phyloP scores from a whole-genome alignment of 1,140 invertebrate species.

The Bicyclus anynana region DNA sequence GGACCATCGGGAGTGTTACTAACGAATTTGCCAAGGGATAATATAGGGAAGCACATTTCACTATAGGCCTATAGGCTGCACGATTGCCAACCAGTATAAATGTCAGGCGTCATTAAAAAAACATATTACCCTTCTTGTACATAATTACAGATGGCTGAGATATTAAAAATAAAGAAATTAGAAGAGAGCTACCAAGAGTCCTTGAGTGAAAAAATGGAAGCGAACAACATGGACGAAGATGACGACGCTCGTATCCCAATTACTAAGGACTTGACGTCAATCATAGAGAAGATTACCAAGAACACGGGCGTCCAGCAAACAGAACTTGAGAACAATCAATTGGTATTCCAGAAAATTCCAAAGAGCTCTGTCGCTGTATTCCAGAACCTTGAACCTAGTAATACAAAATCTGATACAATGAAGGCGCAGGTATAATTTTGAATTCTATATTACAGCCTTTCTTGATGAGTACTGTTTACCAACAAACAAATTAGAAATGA shows the following conservation, averaged over 20 bases:
- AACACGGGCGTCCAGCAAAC: slow-evolving; percentile 41
- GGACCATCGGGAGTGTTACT: too few species aligned
- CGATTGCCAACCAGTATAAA: too few species aligned
- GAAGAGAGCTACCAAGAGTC: slow-evolving; percentile 65
- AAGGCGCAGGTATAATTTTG: slow-evolving; percentile 67
- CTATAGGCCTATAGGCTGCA: too few species aligned
- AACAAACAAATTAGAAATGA: too few species aligned
- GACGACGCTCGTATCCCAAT: slow-evolving; percentile 70
- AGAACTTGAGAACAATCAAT: slow-evolving; percentile 38
- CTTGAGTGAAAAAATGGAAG: slow-evolving; percentile 39
- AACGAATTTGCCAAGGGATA: too few species aligned
- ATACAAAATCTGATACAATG: slow-evolving; percentile 58
- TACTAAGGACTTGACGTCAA: slow-evolving; percentile 79
- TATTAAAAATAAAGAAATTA: slow-evolving; percentile 58
- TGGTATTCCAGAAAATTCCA: slow-evolving; percentile 74
- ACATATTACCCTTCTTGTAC: not conserved
- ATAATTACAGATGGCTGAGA: slow-evolving; percentile 53
- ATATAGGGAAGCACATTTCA: too few species aligned
- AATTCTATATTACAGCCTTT: too few species aligned
- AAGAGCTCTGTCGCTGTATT: slow-evolving; percentile 73
- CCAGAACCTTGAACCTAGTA: slow-evolving; percentile 60
- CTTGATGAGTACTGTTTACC: too few species aligned
- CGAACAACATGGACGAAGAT: slow-evolving; percentile 28
- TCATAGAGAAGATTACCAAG: slow-evolving; percentile 73
- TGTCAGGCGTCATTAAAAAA: too few species aligned